phyloP scores from a whole-genome alignment of 2,797 vertebrate genomes.

The Phyllotis vaccarum region DNA sequence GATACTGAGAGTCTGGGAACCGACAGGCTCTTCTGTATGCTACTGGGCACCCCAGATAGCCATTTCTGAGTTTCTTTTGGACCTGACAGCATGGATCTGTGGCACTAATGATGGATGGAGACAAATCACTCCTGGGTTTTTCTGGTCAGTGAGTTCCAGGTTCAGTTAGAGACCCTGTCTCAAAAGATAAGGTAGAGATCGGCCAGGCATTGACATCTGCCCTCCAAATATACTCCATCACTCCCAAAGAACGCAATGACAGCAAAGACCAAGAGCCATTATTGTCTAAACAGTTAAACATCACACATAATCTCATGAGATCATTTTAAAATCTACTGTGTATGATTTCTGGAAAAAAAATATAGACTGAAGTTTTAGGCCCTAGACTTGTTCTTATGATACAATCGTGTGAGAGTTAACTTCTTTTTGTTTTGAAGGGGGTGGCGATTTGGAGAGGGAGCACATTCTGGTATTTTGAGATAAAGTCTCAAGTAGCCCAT shows the following conservation, averaged over 20 bases:
- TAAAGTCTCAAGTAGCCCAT: not conserved
- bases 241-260: not conserved
- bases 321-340: not conserved
- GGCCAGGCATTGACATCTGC: not conserved
- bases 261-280: not conserved
- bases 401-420: not conserved
- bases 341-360: not conserved
- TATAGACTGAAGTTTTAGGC: not conserved
- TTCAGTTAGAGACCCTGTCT: not conserved
- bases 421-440: not conserved
- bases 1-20: not conserved
- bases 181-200: not conserved
- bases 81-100: not conserved
- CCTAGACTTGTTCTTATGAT: not conserved
- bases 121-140: too few relatives aligned
- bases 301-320: not conserved
- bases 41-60: not conserved
- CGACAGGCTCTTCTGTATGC: not conserved
- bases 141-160: not conserved
- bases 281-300: not conserved
- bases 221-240: not conserved
- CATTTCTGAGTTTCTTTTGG: not conserved
- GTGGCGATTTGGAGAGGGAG: not conserved
- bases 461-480: not conserved
- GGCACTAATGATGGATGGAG: not conserved